These are phyloP conservation scores for Nibea albiflora DNA, from an alignment of 2,113 vertebrate genomes.

Conservation along the genomic window DNA sequence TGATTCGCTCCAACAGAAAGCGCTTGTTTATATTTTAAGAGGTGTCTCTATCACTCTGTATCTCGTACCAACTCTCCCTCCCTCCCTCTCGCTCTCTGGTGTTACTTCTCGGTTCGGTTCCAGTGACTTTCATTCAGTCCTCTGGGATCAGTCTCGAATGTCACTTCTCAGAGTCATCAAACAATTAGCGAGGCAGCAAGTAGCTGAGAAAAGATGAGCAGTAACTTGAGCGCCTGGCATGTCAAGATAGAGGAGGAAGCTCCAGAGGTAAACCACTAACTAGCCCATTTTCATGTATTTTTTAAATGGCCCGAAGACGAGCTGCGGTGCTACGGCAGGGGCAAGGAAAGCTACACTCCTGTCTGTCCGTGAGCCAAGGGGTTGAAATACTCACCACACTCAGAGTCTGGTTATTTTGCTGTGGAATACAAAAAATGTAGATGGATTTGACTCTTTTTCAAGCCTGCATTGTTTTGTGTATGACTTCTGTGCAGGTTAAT, in stretches of 20 bases:
- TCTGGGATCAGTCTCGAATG: slow-evolving; percentile 44
- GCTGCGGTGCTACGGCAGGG: slow-evolving; percentile 1
- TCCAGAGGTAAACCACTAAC: slow-evolving; percentile 15
- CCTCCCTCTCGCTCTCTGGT: neutral
- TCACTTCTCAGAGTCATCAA: slow-evolving; percentile 50
- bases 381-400: neutral
- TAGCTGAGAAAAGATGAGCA: slow-evolving; percentile 48
- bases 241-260: slow-evolving; percentile 21
- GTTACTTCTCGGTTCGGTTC: slow-evolving; percentile 31
- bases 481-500: no score
- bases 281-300: slow-evolving; percentile 56
- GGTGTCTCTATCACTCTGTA: neutral
- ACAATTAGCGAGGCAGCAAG: slow-evolving; percentile 46
- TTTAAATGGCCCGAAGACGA: slow-evolving; percentile 49
- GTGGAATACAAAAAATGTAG: neutral
- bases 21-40: slow-evolving; percentile 36
- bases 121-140: slow-evolving; percentile 50
- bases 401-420: neutral
- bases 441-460: neutral
- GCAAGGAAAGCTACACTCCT: neutral
- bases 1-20: neutral
- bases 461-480: neutral
- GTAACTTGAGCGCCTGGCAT: slow-evolving; percentile 59
- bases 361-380: neutral
- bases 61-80: neutral